Conservation (phyloP, 2,113 vertebrate species). For the Smithornis capensis region DNA sequence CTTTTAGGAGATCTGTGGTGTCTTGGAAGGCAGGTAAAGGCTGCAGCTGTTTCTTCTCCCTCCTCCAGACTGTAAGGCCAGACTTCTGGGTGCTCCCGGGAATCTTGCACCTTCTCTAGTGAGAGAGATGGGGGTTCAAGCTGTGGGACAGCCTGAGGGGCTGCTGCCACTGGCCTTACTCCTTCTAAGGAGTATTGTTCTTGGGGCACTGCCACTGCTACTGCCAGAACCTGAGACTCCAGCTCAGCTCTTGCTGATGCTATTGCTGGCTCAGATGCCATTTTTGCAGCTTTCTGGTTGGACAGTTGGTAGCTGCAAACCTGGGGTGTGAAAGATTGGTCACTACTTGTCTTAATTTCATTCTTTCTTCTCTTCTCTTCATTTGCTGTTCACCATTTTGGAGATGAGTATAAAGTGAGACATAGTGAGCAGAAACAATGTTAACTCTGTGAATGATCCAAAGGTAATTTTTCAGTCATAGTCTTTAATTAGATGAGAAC, state of each 20-base stretch:
- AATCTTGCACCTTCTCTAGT: background rate
- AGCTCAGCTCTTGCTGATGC: constrained; percentile 3
- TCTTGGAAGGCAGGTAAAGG: background rate
- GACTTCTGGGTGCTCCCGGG: background rate
- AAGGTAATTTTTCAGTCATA: background rate
- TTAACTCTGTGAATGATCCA: background rate
- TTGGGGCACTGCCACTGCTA: constrained; percentile 31
- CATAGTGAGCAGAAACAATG: background rate
- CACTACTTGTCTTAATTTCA: background rate
- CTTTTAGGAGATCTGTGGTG: background rate
- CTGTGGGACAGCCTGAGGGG: background rate
- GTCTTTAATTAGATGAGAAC: background rate
- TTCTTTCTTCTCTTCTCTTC: background rate
- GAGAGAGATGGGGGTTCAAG: background rate
- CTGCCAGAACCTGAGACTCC: background rate
- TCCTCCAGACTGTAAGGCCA: background rate
- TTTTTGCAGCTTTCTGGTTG: background rate
- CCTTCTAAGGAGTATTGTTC: background rate
- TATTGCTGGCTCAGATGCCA: background rate
- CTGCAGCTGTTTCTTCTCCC: background rate
- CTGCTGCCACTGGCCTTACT: background rate
- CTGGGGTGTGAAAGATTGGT: background rate
- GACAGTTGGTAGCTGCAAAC: background rate
- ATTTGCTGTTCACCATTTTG: background rate
- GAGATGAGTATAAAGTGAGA: background rate